Evolutionary conservation across 2,113 vertebrate genomes (phyloP).

Genomic region (Entelurus aequoreus): DNA sequence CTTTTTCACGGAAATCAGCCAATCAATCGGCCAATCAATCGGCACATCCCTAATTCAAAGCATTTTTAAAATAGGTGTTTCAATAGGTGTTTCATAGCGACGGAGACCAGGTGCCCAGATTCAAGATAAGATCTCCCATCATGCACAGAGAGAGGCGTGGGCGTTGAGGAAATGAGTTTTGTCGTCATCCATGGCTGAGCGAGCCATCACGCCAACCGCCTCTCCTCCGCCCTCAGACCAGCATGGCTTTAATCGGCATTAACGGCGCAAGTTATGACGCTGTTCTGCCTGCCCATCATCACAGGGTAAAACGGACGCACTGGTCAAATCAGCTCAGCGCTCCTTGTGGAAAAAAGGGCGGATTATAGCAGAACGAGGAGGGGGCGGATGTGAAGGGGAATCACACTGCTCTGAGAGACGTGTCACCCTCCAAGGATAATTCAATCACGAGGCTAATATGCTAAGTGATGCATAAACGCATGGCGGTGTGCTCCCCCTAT

Average conservation of each 20-base stretch:
- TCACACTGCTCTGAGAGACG: constrained; percentile 17
- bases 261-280: constrained; percentile 20
- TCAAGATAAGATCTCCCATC: constrained; percentile 47
- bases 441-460: constrained; percentile 63
- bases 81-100: not conserved
- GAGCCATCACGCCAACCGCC: constrained; percentile 20
- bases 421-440: constrained; percentile 53
- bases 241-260: constrained; percentile 45
- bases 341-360: constrained; percentile 17
- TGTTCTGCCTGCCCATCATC: constrained; percentile 18
- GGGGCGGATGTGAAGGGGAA: not conserved
- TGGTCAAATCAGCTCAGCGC: constrained; percentile 38
- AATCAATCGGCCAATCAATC: too few species aligned
- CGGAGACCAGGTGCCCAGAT: constrained; percentile 18
- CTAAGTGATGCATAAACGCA: constrained; percentile 64
- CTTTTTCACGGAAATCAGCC: too few species aligned
- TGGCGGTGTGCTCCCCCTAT: constrained; percentile 51
- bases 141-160: constrained; percentile 44
- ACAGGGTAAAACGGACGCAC: constrained; percentile 24
- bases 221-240: constrained; percentile 41
- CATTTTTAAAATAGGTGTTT: too few species aligned
- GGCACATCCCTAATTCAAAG: too few species aligned
- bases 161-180: constrained; percentile 52
- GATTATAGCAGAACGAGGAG: not conserved
- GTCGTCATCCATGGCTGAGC: constrained; percentile 30